Percentiles rank a stretch among this genome's conserved stretches.
Conservation (phyloP, 1,140 invertebrate species). For the Sminthurides bifidus region DNA sequence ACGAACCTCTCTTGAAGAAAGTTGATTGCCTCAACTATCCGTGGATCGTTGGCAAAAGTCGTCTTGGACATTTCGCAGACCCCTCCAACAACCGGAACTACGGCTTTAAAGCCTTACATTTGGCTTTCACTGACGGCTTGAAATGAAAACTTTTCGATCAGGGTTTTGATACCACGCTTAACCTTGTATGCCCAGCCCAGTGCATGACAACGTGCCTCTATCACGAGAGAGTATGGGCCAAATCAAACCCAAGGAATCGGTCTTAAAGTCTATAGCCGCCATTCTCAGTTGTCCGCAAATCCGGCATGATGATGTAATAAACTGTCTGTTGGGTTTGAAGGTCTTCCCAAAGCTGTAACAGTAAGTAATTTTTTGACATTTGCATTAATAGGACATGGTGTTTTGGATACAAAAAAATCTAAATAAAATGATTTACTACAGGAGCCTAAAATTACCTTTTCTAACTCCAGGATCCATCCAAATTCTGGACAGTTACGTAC, state of each 20-base stretch:
- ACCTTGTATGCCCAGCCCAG: not conserved
- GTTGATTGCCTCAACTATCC: not conserved
- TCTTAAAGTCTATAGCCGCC: not conserved
- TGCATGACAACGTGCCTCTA: not conserved
- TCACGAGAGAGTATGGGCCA: slow-evolving; percentile 2
- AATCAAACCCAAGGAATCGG: slow-evolving; percentile 3
- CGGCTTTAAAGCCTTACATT: not conserved
- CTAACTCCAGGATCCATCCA: not conserved
- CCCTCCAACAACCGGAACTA: too few species aligned
- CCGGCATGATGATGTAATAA: slow-evolving; percentile 8
- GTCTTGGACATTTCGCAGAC: too few species aligned
- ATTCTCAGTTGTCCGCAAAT: slow-evolving; percentile 19
- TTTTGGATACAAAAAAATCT: not conserved
- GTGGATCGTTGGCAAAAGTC: not conserved
- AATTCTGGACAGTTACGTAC: not conserved
- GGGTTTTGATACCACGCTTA: not conserved
- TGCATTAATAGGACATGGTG: slow-evolving; percentile 7
- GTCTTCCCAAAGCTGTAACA: not conserved
- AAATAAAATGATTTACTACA: not conserved
- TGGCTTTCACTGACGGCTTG: not conserved
- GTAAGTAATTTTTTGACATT: not conserved
- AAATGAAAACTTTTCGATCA: not conserved
- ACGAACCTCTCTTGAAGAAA: not conserved
- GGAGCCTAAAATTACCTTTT: not conserved
- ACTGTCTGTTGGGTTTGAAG: slow-evolving; percentile 38